Evolutionary conservation across 1,140 invertebrate genomes (phyloP).

Genomic region (Zophobas morio): DNA sequence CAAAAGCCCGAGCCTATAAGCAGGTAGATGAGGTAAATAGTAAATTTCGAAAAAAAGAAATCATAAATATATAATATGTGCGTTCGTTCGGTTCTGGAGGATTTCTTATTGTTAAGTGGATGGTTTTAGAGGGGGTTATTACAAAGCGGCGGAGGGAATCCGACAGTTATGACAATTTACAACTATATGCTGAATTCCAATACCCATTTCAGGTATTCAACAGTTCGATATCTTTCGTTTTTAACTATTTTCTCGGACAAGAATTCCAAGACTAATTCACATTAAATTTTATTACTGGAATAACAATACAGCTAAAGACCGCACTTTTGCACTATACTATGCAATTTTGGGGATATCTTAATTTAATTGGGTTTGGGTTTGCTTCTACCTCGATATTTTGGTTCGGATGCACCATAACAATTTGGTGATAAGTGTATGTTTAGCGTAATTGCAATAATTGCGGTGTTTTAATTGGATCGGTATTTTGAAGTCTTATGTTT

Average conservation of each 20-base stretch:
- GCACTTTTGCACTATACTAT: slow-evolving; percentile 5
- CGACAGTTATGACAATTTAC: slow-evolving; percentile 57
- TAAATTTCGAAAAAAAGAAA: slow-evolving; percentile 56
- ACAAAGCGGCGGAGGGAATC: slow-evolving; percentile 41
- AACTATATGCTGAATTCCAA: slow-evolving; percentile 49
- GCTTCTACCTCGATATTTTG: neutral
- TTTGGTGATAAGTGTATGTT: no score
- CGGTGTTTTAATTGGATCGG: no score
- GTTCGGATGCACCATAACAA: neutral
- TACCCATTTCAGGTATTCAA: slow-evolving; percentile 44
- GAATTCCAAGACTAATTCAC: slow-evolving; percentile 8
- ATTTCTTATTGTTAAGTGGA: slow-evolving; percentile 55
- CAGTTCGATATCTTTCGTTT: slow-evolving; percentile 42
- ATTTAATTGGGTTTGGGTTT: neutral
- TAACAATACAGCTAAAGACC: slow-evolving; percentile 15
- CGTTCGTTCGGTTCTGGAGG: slow-evolving; percentile 52
- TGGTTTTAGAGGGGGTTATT: slow-evolving; percentile 48
- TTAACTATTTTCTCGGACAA: slow-evolving; percentile 10
- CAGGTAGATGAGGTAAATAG: slow-evolving; percentile 53
- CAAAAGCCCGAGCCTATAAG: slow-evolving; percentile 47
- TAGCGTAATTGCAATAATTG: no score
- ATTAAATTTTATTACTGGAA: neutral
- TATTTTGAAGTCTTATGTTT: no score
- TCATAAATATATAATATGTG: slow-evolving; percentile 60
- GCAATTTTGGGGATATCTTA: neutral